Base-by-base conservation (phyloP, 2,888 invertebrate genomes). In the Gymnosoma rotundatum region DNA sequence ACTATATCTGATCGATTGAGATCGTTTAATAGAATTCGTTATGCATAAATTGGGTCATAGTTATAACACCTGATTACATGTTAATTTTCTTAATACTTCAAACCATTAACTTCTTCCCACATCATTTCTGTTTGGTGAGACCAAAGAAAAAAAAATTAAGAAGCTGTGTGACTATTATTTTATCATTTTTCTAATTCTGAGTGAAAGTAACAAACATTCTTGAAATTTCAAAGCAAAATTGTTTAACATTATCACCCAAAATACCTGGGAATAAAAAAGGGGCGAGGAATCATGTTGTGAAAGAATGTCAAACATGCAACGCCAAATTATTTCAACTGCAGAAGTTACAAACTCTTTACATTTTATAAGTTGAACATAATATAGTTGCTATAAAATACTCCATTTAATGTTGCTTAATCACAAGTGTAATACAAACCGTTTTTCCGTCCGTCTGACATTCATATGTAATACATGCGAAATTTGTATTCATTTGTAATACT, bases 381-480 rank as follows among this genome's bases (percentile, higher is more conserved):
- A 21, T 9, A 67, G 50, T 52, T 50, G 36, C 38, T 42, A 52
- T 20, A 54, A 69, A 60, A 61, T 45, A 54, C 38, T 66, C 25
- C 50, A 60, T n/a, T 25, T 20, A 18, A 73, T 52, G 74, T 48
- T 42, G 21, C 42, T 12, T 54, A 73, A 66, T 82, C 50, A 61
- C 45, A 45, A 32, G 16, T 12, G 45, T 64, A 73, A 66, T 56
- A 69, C 63, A 63, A 83, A 83, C 69, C 63, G 73, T 32, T 32
- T 6, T 2, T 32, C 14, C 61, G 81, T 81, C 56, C 48, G 75
- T 58, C 73, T 25, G 21, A 48, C 14, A n/a, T 18, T 50, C 14
- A 36, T n/a, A 56, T 38, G 45, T 58, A n/a, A n/a, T n/a, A 56
- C 32, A 56, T 70, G 32, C 48, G 42, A 56, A 45, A 38, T 48